phyloP scores from a whole-genome alignment of 2,888 invertebrate species.

The Acleris holmiana region DNA sequence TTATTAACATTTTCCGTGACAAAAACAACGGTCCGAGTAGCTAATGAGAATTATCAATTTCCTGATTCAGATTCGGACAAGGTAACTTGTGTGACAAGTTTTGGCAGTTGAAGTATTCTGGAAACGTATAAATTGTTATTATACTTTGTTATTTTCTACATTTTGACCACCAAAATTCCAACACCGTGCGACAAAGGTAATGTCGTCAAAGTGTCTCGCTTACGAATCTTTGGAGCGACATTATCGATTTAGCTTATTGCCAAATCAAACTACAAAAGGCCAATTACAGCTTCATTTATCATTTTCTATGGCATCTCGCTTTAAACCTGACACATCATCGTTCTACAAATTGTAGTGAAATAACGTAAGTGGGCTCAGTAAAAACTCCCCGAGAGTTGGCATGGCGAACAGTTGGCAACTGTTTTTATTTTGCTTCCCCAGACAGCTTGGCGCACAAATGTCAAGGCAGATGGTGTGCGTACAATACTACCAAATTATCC shows the following conservation, averaged over 20 bases:
- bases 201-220: too few relatives aligned
- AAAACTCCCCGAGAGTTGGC: constrained; percentile 46
- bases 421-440: constrained; percentile 47
- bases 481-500: constrained; percentile 28
- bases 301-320: too few relatives aligned
- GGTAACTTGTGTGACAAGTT: neutral
- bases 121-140: too few relatives aligned
- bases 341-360: constrained; percentile 17
- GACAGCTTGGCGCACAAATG: constrained; percentile 78
- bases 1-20: constrained; percentile 45
- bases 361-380: constrained; percentile 22
- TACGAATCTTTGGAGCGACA: too few relatives aligned
- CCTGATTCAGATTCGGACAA: neutral
- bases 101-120: neutral
- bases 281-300: too few relatives aligned
- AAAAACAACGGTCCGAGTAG: constrained; percentile 40
- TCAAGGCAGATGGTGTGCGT: constrained; percentile 54
- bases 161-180: too few relatives aligned
- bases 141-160: too few relatives aligned
- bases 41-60: constrained; percentile 21
- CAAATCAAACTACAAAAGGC: too few relatives aligned
- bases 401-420: constrained; percentile 57
- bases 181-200: too few relatives aligned
- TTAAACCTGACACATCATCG: neutral
- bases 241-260: too few relatives aligned